Percentiles rank a stretch among this genome's conserved stretches.
Conservation (phyloP, 2,888 invertebrate species). For the Erebia epiphron region DNA sequence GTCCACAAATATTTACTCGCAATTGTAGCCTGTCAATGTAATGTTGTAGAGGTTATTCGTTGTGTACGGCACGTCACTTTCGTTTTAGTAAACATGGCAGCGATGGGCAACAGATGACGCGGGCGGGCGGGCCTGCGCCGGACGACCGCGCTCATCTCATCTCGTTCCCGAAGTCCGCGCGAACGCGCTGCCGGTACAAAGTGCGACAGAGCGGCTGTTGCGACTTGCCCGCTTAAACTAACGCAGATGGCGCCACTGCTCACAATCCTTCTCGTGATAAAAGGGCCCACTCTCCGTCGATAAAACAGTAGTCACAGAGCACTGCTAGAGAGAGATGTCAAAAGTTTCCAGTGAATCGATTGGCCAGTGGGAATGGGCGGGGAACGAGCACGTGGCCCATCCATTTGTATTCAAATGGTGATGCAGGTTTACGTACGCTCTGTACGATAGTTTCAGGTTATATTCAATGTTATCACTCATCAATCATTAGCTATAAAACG, state of each 20-base stretch:
- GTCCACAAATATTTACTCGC: conserved; percentile 51
- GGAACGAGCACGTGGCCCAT: conserved; percentile 72
- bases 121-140: conserved; percentile 76
- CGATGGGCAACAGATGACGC: conserved; percentile 78
- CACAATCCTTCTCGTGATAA: conserved; percentile 48
- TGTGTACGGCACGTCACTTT: conserved; percentile 77
- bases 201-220: conserved; percentile 59
- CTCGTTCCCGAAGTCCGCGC: conserved; percentile 52
- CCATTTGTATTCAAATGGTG: conserved; percentile 60
- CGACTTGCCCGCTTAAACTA: conserved; percentile 45
- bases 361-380: conserved; percentile 76
- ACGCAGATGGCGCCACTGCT: conserved; percentile 65
- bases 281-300: conserved; percentile 59
- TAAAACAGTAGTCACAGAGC: conserved; percentile 60
- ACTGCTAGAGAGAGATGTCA: conserved; percentile 61
- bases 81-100: conserved; percentile 80
- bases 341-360: conserved; percentile 69
- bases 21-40: conserved; percentile 57
- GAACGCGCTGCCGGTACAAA: conserved; percentile 58
- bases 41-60: conserved; percentile 77
- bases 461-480: not conserved
- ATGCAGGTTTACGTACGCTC: conserved; percentile 55
- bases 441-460: conserved; percentile 31
- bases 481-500: not conserved
- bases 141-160: conserved; percentile 70